Conservation (phyloP, 2,888 invertebrate genomes). For the Strigamia transsilvanica region DNA sequence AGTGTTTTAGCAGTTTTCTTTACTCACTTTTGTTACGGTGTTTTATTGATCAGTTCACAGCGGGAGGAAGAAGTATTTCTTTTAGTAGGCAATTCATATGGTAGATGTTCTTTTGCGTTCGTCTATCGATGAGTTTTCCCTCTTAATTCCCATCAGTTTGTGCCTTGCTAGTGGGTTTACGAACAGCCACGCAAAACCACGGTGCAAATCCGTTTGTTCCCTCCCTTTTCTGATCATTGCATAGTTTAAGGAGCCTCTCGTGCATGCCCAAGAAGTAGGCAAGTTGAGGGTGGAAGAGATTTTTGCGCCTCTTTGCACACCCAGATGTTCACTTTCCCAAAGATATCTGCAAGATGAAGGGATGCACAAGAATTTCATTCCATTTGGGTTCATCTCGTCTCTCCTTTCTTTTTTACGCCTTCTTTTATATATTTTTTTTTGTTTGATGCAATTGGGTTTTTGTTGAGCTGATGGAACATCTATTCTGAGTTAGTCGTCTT, state of each 20-base stretch:
- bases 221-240: constrained; percentile 48
- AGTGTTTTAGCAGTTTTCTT: constrained; percentile 3
- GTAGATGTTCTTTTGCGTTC: constrained; percentile 49
- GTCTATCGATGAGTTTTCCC: constrained; percentile 46
- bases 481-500: constrained; percentile 16
- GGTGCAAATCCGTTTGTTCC: constrained; percentile 49
- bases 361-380: constrained; percentile 50
- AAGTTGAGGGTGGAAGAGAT: constrained; percentile 34
- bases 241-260: constrained; percentile 44
- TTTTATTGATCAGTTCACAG: constrained; percentile 44
- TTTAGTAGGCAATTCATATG: constrained; percentile 49
- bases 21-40: constrained; percentile 37
- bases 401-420: constrained; percentile 24
- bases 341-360: constrained; percentile 48
- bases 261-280: constrained; percentile 48
- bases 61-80: constrained; percentile 9
- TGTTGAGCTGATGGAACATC: constrained; percentile 48
- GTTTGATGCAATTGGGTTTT: constrained; percentile 35
- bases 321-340: constrained; percentile 48
- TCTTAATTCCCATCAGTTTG: constrained; percentile 43
- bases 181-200: constrained; percentile 37
- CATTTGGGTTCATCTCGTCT: constrained; percentile 45
- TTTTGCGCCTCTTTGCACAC: constrained; percentile 49
- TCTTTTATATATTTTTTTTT: not conserved
- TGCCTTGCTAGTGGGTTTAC: constrained; percentile 40